Conservation (phyloP, 2,113 vertebrate genomes). For the Cephalopterus ornatus region DNA sequence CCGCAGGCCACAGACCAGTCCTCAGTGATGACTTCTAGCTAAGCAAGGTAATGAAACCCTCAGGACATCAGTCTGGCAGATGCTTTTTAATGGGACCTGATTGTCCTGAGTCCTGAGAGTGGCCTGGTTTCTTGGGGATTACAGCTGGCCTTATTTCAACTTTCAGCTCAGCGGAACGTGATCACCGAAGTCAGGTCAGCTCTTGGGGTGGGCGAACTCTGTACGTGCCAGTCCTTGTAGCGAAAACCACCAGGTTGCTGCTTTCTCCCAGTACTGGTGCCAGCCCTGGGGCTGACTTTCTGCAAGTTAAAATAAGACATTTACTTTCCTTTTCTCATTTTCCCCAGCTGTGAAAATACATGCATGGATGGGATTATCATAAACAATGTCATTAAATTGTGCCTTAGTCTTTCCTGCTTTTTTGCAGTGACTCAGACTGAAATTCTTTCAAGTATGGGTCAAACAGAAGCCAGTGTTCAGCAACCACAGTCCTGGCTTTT, state of each 20-base stretch:
- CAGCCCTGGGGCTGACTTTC: background rate
- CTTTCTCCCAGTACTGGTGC: background rate
- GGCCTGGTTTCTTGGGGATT: constrained; percentile 42
- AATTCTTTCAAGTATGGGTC: background rate
- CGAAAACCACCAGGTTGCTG: background rate
- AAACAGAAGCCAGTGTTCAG: background rate
- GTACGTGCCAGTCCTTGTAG: background rate
- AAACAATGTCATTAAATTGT: background rate
- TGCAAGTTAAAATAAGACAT: background rate
- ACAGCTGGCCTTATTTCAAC: constrained; percentile 24
- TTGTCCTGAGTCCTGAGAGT: constrained; percentile 19
- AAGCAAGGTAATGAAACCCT: background rate
- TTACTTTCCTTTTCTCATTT: background rate
- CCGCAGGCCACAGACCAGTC: background rate
- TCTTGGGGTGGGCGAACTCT: background rate
- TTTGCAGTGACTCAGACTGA: background rate
- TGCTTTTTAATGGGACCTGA: constrained; percentile 29
- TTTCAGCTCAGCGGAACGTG: background rate
- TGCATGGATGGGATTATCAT: background rate
- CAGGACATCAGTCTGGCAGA: background rate
- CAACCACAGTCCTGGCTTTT: background rate
- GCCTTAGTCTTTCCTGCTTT: background rate
- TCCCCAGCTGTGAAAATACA: background rate
- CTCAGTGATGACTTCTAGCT: background rate
- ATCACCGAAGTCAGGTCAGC: background rate